A percentile compares a stretch with the other conserved stretches of the same genome.
Conservation (phyloP, 2,888 invertebrate genomes). For the Lasioglossum zephyrum region DNA sequence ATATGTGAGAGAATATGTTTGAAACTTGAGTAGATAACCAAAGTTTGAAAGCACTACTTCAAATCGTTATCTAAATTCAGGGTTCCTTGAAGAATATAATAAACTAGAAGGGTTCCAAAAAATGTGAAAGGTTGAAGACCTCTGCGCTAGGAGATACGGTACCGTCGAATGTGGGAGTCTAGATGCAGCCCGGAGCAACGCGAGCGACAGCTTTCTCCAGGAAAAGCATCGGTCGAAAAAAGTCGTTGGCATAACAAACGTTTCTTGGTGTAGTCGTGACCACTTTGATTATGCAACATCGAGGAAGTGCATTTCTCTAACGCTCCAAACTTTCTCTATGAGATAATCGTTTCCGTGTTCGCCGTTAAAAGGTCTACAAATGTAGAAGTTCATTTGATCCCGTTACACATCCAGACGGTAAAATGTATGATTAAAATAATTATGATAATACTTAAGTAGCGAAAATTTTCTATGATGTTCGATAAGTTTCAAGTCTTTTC, state of each 20-base stretch:
- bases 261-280: conserved; percentile 35
- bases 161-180: not conserved
- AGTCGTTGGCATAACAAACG: conserved; percentile 47
- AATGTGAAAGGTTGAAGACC: too few relatives aligned
- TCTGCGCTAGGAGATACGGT: not conserved
- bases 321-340: conserved; percentile 43
- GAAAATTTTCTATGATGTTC: not conserved
- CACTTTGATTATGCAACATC: conserved; percentile 50
- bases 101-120: too few relatives aligned
- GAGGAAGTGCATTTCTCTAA: conserved; percentile 62
- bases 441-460: not conserved
- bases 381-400: not conserved
- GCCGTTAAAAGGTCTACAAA: not conserved
- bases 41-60: too few relatives aligned
- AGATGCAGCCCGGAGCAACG: not conserved
- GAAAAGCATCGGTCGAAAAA: conserved; percentile 49
- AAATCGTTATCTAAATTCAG: too few relatives aligned
- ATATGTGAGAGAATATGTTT: too few relatives aligned
- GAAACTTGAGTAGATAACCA: too few relatives aligned
- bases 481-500: not conserved
- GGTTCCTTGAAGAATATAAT: too few relatives aligned
- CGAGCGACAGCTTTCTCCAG: conserved; percentile 59
- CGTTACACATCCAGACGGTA: not conserved
- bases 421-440: not conserved
- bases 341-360: conserved; percentile 32